A percentile compares a stretch with the other conserved stretches of the same genome.
Conservation (phyloP, 2,113 vertebrate genomes). For the Jacana jacana region DNA sequence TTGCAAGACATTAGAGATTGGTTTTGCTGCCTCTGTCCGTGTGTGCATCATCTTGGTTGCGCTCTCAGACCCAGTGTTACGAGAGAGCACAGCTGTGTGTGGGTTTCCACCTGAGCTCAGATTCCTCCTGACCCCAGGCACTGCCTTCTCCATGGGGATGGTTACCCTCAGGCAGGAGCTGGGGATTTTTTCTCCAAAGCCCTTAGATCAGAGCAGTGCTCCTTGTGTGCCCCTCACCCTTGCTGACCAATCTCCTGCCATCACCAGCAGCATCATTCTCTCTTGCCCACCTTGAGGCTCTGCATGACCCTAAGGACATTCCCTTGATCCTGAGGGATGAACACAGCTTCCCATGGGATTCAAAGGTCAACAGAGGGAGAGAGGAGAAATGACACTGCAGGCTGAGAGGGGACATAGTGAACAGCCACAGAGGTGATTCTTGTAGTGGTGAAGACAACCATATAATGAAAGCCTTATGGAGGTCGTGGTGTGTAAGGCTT, state of each 20-base stretch:
- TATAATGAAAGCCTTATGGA: neutral
- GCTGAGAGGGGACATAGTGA: neutral
- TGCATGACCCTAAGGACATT: accelerated
- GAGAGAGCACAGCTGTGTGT: neutral
- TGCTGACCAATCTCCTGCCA: neutral
- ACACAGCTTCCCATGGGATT: neutral
- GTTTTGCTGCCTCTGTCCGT: neutral
- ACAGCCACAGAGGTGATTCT: neutral
- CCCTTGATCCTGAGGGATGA: neutral
- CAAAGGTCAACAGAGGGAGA: neutral
- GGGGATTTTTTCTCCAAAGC: neutral
- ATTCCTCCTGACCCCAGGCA: accelerated
- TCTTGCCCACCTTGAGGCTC: neutral
- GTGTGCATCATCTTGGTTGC: neutral
- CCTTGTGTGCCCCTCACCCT: neutral
- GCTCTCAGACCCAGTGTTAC: neutral
- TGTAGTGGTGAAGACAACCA: accelerated
- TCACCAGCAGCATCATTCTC: neutral
- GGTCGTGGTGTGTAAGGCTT: neutral
- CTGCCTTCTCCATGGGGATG: neutral
- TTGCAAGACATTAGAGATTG: neutral
- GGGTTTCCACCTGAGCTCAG: neutral
- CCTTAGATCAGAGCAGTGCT: neutral
- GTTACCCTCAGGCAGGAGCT: neutral
- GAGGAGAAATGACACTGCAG: neutral